Conservation (phyloP, 2,888 invertebrate species). For the Thecophora atra region DNA sequence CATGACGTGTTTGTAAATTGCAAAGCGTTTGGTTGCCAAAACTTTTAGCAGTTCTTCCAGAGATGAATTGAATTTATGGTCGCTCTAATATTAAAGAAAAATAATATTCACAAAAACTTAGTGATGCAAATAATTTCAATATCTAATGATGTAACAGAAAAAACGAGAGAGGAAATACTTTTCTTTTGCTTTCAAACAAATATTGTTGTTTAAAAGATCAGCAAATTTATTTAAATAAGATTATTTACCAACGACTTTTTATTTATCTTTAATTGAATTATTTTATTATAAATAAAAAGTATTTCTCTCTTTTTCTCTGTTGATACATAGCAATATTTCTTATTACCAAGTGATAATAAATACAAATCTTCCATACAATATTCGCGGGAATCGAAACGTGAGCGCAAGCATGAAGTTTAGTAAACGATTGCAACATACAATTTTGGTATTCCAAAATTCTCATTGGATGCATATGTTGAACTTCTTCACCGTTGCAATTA, state of each 20-base stretch:
- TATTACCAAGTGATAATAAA: conserved; percentile 44
- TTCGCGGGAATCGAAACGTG: conserved; percentile 38
- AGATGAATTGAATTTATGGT: conserved; percentile 37
- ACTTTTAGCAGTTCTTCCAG: conserved; percentile 38
- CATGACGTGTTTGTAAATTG: conserved; percentile 42
- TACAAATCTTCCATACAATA: conserved; percentile 44
- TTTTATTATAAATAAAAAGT: too few species aligned
- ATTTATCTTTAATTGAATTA: not conserved
- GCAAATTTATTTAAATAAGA: too few species aligned
- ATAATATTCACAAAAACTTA: not conserved
- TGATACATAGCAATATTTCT: not conserved
- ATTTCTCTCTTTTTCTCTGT: not conserved
- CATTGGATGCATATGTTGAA: conserved; percentile 38
- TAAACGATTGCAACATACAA: conserved; percentile 41
- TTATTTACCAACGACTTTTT: too few species aligned
- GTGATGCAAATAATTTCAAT: not conserved
- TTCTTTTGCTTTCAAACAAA: too few species aligned
- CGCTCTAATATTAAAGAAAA: conserved; percentile 28
- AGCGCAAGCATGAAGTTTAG: conserved; percentile 39
- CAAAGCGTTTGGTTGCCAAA: conserved; percentile 38
- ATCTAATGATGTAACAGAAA: too few species aligned
- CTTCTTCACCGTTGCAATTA: conserved; percentile 18
- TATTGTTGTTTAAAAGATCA: too few species aligned
- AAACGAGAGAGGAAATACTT: not conserved
- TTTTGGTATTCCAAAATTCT: conserved; percentile 40